A percentile compares a stretch with the other conserved stretches of the same genome.
phyloP scores from a whole-genome alignment of 1,140 invertebrate genomes.

The Hycleus cichorii region DNA sequence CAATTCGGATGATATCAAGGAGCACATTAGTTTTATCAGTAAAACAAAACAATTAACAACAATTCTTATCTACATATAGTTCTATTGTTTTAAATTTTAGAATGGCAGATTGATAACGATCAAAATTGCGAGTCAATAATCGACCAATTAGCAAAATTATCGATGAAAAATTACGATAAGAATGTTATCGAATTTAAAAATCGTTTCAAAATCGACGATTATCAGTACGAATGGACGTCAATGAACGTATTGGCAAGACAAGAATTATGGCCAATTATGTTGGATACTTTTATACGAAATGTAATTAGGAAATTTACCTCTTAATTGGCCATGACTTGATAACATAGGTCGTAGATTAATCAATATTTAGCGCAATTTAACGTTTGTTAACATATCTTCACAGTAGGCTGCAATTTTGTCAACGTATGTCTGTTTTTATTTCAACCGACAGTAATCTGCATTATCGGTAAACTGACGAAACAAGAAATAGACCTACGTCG shows the following conservation, averaged over 20 bases:
- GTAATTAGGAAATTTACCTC: background rate
- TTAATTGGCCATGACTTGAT: background rate
- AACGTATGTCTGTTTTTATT: too few species aligned
- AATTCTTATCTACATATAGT: conserved; percentile 15
- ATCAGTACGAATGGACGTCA: conserved; percentile 33
- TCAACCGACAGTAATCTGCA: too few species aligned
- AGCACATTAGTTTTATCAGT: background rate
- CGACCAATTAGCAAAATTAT: conserved; percentile 27
- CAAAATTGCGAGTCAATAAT: conserved; percentile 23
- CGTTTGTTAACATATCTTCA: too few species aligned
- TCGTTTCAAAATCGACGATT: conserved; percentile 29
- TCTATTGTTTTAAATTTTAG: conserved; percentile 10
- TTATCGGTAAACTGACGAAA: too few species aligned
- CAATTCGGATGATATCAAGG: conserved; percentile 17
- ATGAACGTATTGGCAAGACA: conserved; percentile 29
- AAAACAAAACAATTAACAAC: conserved; percentile 23
- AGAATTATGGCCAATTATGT: conserved; percentile 29
- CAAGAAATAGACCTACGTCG: too few species aligned
- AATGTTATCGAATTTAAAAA: conserved; percentile 25
- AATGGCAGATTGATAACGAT: conserved; percentile 27
- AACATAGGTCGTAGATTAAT: too few species aligned
- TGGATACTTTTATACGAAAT: conserved; percentile 19
- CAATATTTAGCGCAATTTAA: too few species aligned
- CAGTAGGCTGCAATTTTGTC: too few species aligned
- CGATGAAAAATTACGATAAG: conserved; percentile 20